Evolutionary conservation across 1,140 invertebrate genomes (phyloP), one percentile per base, ranked within the genome.

Genomic region (Atopsyche davidsoni): DNA sequence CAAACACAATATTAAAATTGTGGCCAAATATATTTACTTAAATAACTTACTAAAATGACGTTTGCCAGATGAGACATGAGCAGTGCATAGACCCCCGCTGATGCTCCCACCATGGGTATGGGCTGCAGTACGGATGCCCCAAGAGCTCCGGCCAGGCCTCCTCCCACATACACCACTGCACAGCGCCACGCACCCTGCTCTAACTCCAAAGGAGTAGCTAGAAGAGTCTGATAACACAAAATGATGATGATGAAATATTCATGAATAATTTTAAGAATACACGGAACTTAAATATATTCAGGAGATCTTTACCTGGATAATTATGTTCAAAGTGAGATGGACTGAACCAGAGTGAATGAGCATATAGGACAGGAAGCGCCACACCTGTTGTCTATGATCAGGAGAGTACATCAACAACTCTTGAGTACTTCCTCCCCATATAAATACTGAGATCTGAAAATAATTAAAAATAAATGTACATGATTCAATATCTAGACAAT

Each of bases 41-140:
- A 51, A 47, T 16, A 51, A 69, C 74, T 80, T 72, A 91, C 88
- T 74, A 94, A 74, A 64, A 90, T 81, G 42, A 96, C 79, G 70
- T 92, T 90, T 17, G 94, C 84, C 40, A 96, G 71, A 67, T 97
- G 92, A 55, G 92, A 93, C 25, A 89, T 85, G 35, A 97, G 81
- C 31, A 97, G 70, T 21, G 92, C 87, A 72, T 96, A 97, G 42
- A 93, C 90, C n/a, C 92, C 93, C 10, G 89, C 93, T 38, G 90
- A 94, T 35, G 93, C 89, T 13, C 94, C 94, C 36, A 92, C 84
- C 44, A 98, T 75, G 56, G 76, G 81, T 34, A 89, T 78, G 0
- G 89, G 87, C 68, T 94, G 89, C 57, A 88, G 69, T 52, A 87
- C 76, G 6, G 86, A 88, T 6, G 88, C 85, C 24, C 87, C 85